These are phyloP conservation scores for Cetonia aurata DNA, from an alignment of 2,888 invertebrate genomes.

Conservation along the genomic window DNA sequence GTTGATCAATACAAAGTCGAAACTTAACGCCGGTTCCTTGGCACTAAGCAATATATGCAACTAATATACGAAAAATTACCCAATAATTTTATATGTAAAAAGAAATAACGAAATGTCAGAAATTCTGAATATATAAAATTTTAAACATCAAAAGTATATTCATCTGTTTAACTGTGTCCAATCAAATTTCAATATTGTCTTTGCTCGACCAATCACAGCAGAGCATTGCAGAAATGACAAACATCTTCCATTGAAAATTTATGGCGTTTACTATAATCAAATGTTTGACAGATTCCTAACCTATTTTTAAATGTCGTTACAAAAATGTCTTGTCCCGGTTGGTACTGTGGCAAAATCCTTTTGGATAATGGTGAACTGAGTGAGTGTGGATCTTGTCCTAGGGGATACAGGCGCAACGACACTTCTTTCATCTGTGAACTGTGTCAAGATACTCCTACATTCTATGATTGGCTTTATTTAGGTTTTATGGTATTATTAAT, in stretches of 20 bases:
- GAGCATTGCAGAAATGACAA: slow-evolving; percentile 52
- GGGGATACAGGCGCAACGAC: slow-evolving; percentile 82
- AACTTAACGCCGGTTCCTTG: slow-evolving; percentile 35
- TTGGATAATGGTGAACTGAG: slow-evolving; percentile 80
- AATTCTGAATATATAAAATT: slow-evolving; percentile 41
- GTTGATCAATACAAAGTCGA: slow-evolving; percentile 62
- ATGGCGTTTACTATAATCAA: slow-evolving; percentile 50
- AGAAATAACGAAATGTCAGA: slow-evolving; percentile 43
- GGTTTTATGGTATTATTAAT: slow-evolving; percentile 94
- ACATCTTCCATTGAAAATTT: slow-evolving; percentile 51
- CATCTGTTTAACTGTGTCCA: slow-evolving; percentile 54
- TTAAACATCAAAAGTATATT: slow-evolving; percentile 42
- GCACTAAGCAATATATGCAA: slow-evolving; percentile 21
- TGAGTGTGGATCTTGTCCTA: slow-evolving; percentile 88
- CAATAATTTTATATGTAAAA: slow-evolving; percentile 46
- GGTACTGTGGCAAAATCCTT: slow-evolving; percentile 84
- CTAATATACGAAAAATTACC: slow-evolving; percentile 43
- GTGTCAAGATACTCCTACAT: slow-evolving; percentile 80
- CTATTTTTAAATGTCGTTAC: slow-evolving; percentile 48
- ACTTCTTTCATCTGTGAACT: slow-evolving; percentile 83
- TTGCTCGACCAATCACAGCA: slow-evolving; percentile 52
- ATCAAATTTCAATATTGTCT: slow-evolving; percentile 54
- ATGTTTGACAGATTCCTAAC: slow-evolving; percentile 53
- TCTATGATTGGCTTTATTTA: slow-evolving; percentile 94
- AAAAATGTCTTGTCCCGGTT: slow-evolving; percentile 77